Percentiles rank a stretch among this genome's conserved stretches.
Conservation (phyloP, 2,797 vertebrate genomes). For the Acrossocheilus fasciatus region DNA sequence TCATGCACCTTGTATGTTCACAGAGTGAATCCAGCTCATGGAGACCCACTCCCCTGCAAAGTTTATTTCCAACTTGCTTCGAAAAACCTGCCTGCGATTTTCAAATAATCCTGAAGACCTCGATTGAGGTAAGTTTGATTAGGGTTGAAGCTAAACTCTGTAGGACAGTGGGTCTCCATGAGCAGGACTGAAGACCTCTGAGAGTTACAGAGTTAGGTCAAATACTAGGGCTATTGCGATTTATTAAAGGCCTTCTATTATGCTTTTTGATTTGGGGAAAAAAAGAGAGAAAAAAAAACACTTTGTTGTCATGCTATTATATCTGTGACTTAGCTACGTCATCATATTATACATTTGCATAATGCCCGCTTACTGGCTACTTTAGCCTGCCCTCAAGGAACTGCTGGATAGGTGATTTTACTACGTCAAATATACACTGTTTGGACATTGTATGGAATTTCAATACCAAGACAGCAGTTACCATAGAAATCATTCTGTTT, state of each 20-base stretch:
- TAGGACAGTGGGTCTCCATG: background rate
- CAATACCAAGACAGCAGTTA: background rate
- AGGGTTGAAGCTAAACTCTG: background rate
- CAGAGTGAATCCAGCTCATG: background rate
- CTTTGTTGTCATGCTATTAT: background rate
- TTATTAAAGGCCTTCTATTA: background rate
- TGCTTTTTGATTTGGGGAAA: background rate
- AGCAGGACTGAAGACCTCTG: background rate
- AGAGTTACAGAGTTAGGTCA: background rate
- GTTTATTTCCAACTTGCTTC: background rate
- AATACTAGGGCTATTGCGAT: background rate
- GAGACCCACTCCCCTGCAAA: background rate
- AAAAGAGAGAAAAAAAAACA: no score
- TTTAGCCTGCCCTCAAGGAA: background rate
- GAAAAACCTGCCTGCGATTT: background rate
- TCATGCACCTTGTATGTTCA: background rate
- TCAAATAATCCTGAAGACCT: background rate
- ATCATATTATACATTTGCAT: background rate
- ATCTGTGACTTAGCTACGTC: background rate
- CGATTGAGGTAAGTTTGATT: background rate
- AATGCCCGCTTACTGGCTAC: background rate
- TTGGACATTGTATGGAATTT: background rate
- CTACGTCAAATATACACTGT: background rate
- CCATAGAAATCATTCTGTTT: background rate
- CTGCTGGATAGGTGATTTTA: background rate